Percentiles rank a stretch among this genome's conserved stretches.
Evolutionary conservation across 2,797 vertebrate species (phyloP).

Genomic region (Sebastes paucispinis): DNA sequence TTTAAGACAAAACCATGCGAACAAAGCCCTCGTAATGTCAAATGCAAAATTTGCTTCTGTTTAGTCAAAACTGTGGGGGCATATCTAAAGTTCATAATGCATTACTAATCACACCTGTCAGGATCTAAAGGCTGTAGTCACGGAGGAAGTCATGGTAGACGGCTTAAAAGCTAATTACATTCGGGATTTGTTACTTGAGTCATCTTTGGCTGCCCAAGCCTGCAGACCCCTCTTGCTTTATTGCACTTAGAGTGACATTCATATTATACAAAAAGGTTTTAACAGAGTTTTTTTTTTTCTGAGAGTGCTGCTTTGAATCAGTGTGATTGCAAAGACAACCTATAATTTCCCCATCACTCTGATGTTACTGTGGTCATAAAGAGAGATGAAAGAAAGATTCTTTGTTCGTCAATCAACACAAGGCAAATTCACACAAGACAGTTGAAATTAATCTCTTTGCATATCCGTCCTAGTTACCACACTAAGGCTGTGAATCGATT

Average conservation of each 20-base stretch:
- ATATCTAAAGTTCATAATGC: conserved; percentile 30
- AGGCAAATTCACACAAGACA: not conserved
- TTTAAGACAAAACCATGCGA: conserved; percentile 12
- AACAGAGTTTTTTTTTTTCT: not conserved
- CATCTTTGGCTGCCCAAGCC: conserved; percentile 4
- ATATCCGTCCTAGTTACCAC: not conserved
- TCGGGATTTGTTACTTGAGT: conserved; percentile 39
- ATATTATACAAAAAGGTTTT: conserved; percentile 31
- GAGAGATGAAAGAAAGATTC: not conserved
- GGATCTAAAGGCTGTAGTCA: conserved; percentile 27
- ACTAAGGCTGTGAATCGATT: not conserved
- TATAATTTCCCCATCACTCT: conserved; percentile 34
- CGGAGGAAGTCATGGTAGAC: conserved; percentile 26
- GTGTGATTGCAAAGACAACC: conserved; percentile 10
- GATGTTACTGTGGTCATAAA: not conserved
- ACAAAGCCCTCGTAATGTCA: conserved; percentile 43
- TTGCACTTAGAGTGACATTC: conserved; percentile 27
- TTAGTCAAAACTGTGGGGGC: conserved; percentile 13
- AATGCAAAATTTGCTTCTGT: conserved; percentile 35
- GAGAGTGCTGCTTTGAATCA: not conserved
- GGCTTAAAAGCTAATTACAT: conserved; percentile 66
- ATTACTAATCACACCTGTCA: conserved; percentile 61
- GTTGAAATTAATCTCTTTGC: not conserved
- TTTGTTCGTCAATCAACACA: not conserved
- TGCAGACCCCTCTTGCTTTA: conserved; percentile 3